Percentiles rank a stretch among this genome's conserved stretches.
Evolutionary conservation across 2,888 invertebrate species (phyloP).

Genomic region (Napeogenes sylphis): DNA sequence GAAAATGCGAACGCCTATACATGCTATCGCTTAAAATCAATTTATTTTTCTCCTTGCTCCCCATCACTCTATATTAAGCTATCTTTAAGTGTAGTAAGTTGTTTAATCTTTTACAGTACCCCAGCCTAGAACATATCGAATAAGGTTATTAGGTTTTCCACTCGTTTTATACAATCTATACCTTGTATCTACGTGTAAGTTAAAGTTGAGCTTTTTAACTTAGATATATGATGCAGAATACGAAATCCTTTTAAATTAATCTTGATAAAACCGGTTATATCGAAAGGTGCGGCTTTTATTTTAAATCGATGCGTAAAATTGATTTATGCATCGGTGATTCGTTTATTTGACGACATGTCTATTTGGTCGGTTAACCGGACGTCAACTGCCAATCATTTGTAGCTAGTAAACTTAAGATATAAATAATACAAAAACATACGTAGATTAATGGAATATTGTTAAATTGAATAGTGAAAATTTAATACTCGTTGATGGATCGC

Average conservation of each 20-base stretch:
- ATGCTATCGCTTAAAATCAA: too few species aligned
- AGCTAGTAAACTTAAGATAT: slow-evolving; percentile 44
- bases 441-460: slow-evolving; percentile 70
- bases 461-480: slow-evolving; percentile 73
- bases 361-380: slow-evolving; percentile 44
- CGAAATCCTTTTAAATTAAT: slow-evolving; percentile 5
- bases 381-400: slow-evolving; percentile 70
- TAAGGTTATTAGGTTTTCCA: slow-evolving; percentile 75
- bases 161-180: slow-evolving; percentile 75
- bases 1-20: slow-evolving; percentile 9
- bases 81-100: slow-evolving; percentile 72
- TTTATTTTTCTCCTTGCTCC: slow-evolving; percentile 30
- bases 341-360: slow-evolving; percentile 35
- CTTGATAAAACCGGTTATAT: not conserved
- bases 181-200: slow-evolving; percentile 71
- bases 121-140: slow-evolving; percentile 59
- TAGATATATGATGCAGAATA: slow-evolving; percentile 44
- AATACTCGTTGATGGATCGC: slow-evolving; percentile 69
- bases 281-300: slow-evolving; percentile 11
- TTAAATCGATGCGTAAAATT: slow-evolving; percentile 3
- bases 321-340: slow-evolving; percentile 5
- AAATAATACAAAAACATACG: slow-evolving; percentile 56
- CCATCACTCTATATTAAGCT: slow-evolving; percentile 66
- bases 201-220: slow-evolving; percentile 73
- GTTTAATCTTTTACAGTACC: slow-evolving; percentile 70